Conservation (phyloP, 2,888 invertebrate species). For the Cryptus armator region DNA sequence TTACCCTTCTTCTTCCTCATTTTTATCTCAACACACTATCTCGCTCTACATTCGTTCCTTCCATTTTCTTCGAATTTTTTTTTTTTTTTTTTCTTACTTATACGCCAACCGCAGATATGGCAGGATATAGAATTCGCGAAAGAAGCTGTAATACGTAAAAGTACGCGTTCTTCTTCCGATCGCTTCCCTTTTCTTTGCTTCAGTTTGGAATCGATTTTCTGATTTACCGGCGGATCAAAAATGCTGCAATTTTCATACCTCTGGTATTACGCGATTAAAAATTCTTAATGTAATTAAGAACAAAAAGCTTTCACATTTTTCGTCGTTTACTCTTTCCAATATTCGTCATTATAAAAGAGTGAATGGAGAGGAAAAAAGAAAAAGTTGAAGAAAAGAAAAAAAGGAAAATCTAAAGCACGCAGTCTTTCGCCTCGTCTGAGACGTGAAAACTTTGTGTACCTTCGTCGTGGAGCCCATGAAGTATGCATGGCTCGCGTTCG, state of each 20-base stretch:
- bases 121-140: conserved; percentile 9
- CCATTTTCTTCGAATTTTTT: background rate
- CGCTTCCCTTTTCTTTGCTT: conserved; percentile 31
- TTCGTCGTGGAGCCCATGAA: conserved; percentile 70
- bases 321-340: background rate
- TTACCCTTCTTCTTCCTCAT: conserved; percentile 36
- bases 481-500: conserved; percentile 71
- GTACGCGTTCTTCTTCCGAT: conserved; percentile 42
- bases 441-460: conserved; percentile 72
- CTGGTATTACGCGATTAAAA: background rate
- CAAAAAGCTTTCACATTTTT: background rate
- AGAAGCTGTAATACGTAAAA: conserved; percentile 36
- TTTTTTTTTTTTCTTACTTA: conserved; percentile 54
- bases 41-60: conserved; percentile 19
- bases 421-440: conserved; percentile 64
- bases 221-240: background rate
- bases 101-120: conserved; percentile 63
- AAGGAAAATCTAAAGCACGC: conserved; percentile 36
- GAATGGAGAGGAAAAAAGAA: background rate
- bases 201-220: background rate
- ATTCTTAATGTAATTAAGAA: background rate
- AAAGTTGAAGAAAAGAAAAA: background rate
- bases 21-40: conserved; percentile 41
- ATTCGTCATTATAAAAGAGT: background rate
- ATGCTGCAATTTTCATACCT: background rate